phyloP scores from a whole-genome alignment of 2,888 invertebrate genomes.

The Drosophila paramelanica region DNA sequence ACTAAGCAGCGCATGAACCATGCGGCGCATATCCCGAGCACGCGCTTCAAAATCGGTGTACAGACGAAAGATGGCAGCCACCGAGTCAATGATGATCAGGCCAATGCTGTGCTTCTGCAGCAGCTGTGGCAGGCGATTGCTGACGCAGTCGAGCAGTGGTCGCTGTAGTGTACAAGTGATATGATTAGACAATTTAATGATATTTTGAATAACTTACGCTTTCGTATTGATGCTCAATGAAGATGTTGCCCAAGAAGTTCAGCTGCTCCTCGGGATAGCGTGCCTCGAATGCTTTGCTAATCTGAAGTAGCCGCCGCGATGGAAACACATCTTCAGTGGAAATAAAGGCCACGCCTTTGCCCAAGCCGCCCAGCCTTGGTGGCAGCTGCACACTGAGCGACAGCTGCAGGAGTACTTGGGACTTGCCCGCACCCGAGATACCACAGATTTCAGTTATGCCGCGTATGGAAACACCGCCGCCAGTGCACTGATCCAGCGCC shows the following conservation, averaged over 20 bases:
- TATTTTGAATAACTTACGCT: conserved; percentile 67
- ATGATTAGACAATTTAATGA: not conserved
- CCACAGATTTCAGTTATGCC: conserved; percentile 92
- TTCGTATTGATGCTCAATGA: conserved; percentile 88
- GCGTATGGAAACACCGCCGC: conserved; percentile 88
- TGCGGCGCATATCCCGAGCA: conserved; percentile 86
- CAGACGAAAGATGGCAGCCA: conserved; percentile 89
- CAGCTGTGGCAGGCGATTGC: conserved; percentile 86
- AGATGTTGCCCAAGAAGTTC: conserved; percentile 87
- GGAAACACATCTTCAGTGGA: conserved; percentile 91
- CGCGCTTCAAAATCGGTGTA: conserved; percentile 85
- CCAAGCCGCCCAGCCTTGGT: conserved; percentile 86
- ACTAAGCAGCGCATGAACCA: conserved; percentile 87
- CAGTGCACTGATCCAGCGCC: conserved; percentile 86
- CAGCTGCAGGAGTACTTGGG: conserved; percentile 90
- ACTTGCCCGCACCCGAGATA: conserved; percentile 90
- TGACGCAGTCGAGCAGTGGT: conserved; percentile 86
- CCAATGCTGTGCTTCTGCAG: conserved; percentile 86
- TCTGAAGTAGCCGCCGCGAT: conserved; percentile 88
- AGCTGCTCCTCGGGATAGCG: conserved; percentile 79
- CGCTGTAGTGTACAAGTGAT: conserved; percentile 82
- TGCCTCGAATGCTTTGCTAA: conserved; percentile 84
- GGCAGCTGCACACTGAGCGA: conserved; percentile 88
- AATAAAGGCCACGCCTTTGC: conserved; percentile 88
- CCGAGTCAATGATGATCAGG: conserved; percentile 90